Percentiles rank a stretch among this genome's conserved stretches.
Conservation (phyloP, 2,113 vertebrate species). For the Meles meles region DNA sequence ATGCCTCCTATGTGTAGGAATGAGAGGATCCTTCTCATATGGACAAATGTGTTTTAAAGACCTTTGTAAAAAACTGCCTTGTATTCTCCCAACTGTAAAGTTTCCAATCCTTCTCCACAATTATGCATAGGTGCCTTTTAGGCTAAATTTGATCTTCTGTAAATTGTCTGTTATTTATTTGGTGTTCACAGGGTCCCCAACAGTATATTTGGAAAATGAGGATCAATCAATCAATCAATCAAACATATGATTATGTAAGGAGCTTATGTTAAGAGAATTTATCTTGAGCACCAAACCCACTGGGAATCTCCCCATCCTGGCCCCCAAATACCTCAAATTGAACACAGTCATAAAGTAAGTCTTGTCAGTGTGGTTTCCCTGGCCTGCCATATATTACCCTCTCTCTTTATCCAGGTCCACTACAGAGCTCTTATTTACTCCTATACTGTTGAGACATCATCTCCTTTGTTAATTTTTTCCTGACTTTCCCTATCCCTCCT, state of each 20-base stretch:
- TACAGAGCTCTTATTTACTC: not conserved
- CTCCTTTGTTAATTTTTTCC: not conserved
- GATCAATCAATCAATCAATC: not conserved
- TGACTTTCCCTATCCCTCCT: not conserved
- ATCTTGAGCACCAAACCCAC: not conserved
- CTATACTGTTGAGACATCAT: not conserved
- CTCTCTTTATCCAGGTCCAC: not conserved
- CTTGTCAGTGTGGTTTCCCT: not conserved
- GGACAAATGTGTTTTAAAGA: not conserved
- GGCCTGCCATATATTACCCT: not conserved
- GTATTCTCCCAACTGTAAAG: not conserved
- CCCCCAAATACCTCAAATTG: not conserved
- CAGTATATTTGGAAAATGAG: not conserved
- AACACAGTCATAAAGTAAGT: not conserved
- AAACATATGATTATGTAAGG: not conserved
- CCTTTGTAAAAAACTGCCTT: not conserved
- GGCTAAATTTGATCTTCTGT: not conserved
- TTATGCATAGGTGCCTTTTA: not conserved
- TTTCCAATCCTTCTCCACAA: not conserved
- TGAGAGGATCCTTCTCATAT: not conserved
- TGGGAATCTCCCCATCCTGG: not conserved
- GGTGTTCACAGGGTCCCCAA: not conserved
- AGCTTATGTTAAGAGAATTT: not conserved
- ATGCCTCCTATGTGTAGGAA: not conserved
- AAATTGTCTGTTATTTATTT: not conserved